Base-by-base conservation (phyloP, 2,113 vertebrate genomes). In the Sander vitreus region DNA sequence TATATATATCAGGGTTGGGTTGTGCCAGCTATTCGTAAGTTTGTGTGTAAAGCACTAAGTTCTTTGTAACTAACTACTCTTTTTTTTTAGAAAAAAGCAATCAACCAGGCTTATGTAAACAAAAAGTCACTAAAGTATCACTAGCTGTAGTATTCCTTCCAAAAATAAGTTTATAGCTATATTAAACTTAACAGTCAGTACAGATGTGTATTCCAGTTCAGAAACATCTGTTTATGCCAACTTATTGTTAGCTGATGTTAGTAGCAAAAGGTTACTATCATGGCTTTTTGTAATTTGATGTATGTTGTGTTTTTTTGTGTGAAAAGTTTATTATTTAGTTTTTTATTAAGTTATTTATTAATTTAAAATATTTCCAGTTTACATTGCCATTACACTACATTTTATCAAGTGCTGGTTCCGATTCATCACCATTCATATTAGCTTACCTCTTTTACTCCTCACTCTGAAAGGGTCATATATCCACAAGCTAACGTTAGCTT, bases 1-100 rank as follows among this genome's bases (percentile, higher is more conserved):
- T 95, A 95, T 95, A 96, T 91, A 90, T 93, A 92, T 95, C 93
- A 33, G 54, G 88, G 73, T 64, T 58, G 39, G 25, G 30, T 71
- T 81, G 43, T 69, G 66, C n/a, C 47, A 54, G 47, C 33, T 77
- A 67, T 65, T 75, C 43, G 25, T 18, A 45, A 12, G 25, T 74
- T 58, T 83, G n/a, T 75, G 43, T 19, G 0, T 54, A 45, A 64
- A 59, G 30, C 58, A 14, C 14, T 25, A 33, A 10, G 36, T 39
- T 39, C 36, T 39, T 39, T 10, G 2, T 39, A 9, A 39, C 18
- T 8, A n/a, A n/a, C n/a, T n/a, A n/a, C n/a, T n/a, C n/a, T n/a
- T n/a, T n/a, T n/a, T n/a, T n/a, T n/a, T n/a, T n/a, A n/a, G 6
- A 54, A n/a, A 69, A 54, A 39, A 6, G 5, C 18, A 54, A 45